A percentile compares a stretch with the other conserved stretches of the same genome.
Conservation (phyloP, 1,140 invertebrate genomes). For the Leptinotarsa lineolata region DNA sequence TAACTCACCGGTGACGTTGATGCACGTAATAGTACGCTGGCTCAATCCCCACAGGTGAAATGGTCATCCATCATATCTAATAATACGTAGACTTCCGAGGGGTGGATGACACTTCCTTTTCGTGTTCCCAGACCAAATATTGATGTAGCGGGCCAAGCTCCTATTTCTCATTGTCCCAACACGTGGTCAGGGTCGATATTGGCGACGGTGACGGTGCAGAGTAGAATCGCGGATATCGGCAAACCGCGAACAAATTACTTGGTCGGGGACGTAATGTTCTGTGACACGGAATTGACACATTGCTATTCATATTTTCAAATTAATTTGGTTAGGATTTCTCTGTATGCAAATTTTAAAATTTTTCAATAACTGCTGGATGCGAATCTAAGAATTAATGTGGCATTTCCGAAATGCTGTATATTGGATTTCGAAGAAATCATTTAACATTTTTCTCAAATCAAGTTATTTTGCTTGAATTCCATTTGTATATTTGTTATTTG, state of each 20-base stretch:
- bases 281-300: neutral
- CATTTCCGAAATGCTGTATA: too few species aligned
- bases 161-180: slow-evolving; percentile 2
- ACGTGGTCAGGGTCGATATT: slow-evolving; percentile 5
- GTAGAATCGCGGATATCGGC: neutral
- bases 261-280: neutral
- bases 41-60: slow-evolving; percentile 4
- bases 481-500: too few species aligned
- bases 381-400: too few species aligned
- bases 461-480: too few species aligned
- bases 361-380: too few species aligned
- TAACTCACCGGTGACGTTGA: neutral
- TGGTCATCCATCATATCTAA: neutral
- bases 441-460: too few species aligned
- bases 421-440: too few species aligned
- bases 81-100: slow-evolving; percentile 4
- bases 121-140: slow-evolving; percentile 5
- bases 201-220: neutral
- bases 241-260: neutral
- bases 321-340: too few species aligned
- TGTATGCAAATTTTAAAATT: too few species aligned
- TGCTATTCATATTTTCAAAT: too few species aligned
- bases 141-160: neutral
- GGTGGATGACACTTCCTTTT: slow-evolving; percentile 5
- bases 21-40: neutral